phyloP scores from a whole-genome alignment of 2,797 vertebrate genomes.

The Melanotaenia pygmaea region DNA sequence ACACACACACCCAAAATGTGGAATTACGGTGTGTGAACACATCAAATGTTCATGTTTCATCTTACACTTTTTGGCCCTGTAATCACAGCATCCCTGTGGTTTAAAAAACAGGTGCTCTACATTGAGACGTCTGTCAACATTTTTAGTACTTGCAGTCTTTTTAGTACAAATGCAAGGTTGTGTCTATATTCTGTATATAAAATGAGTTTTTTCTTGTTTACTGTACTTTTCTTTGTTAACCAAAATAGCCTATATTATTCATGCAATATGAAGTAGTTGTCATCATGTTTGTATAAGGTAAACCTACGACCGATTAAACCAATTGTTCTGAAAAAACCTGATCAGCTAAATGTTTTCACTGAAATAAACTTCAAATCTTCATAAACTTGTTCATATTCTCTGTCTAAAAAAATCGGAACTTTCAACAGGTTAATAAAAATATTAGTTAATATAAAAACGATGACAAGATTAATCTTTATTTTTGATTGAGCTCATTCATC shows the following conservation, averaged over 20 bases:
- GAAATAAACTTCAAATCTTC: slow-evolving; percentile 72
- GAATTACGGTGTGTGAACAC: slow-evolving; percentile 9
- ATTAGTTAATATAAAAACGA: neutral
- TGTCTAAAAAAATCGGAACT: neutral
- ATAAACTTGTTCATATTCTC: slow-evolving; percentile 25
- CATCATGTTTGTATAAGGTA: slow-evolving; percentile 75
- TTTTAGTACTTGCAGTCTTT: slow-evolving; percentile 45
- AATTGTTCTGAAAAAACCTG: slow-evolving; percentile 61
- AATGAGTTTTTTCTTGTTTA: slow-evolving; percentile 63
- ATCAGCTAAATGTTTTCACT: slow-evolving; percentile 70
- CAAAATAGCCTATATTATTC: slow-evolving; percentile 74
- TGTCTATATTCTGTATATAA: slow-evolving; percentile 79
- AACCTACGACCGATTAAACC: slow-evolving; percentile 70
- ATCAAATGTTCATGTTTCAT: slow-evolving; percentile 31
- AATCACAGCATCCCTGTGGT: slow-evolving; percentile 25
- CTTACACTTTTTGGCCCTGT: neutral
- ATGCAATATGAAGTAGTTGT: slow-evolving; percentile 83
- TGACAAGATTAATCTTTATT: neutral
- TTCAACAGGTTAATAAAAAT: neutral
- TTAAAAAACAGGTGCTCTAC: slow-evolving; percentile 33
- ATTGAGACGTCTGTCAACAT: slow-evolving; percentile 33
- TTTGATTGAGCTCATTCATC: neutral
- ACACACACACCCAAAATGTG: slow-evolving; percentile 1
- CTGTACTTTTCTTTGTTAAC: slow-evolving; percentile 75
- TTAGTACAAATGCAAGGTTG: slow-evolving; percentile 63